These are phyloP conservation scores for Tiliacea citrago DNA, from an alignment of 2,888 invertebrate species.

Conservation along the genomic window DNA sequence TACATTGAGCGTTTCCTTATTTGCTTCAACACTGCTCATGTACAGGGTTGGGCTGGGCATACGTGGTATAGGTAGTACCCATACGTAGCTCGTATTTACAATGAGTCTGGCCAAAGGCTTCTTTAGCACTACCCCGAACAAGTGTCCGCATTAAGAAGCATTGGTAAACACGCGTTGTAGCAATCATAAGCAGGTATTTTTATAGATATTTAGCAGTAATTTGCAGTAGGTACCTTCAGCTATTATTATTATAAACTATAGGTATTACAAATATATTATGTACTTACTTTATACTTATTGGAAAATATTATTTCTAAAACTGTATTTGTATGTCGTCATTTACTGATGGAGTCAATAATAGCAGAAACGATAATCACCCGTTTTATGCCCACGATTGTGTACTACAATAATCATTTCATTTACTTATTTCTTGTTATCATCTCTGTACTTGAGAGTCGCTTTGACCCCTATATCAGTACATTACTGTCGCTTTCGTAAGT, in stretches of 20 bases:
- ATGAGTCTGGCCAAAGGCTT: background rate
- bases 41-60: no score
- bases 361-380: conserved; percentile 55
- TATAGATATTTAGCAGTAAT: background rate
- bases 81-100: background rate
- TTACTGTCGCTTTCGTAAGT: conserved; percentile 76
- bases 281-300: background rate
- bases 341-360: conserved; percentile 37
- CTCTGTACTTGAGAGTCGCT: conserved; percentile 72
- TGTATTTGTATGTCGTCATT: conserved; percentile 42
- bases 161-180: background rate
- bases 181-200: background rate
- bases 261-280: background rate
- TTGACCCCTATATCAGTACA: conserved; percentile 86
- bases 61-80: no score
- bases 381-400: conserved; percentile 55
- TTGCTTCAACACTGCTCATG: no score
- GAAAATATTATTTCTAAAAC: conserved; percentile 34
- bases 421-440: conserved; percentile 73
- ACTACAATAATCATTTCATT: conserved; percentile 73
- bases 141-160: background rate
- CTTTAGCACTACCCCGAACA: background rate
- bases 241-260: no score
- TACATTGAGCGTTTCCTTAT: background rate
- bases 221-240: background rate